Base-by-base conservation (phyloP, 1,140 invertebrate genomes). In the Drosophila parabipectinata region DNA sequence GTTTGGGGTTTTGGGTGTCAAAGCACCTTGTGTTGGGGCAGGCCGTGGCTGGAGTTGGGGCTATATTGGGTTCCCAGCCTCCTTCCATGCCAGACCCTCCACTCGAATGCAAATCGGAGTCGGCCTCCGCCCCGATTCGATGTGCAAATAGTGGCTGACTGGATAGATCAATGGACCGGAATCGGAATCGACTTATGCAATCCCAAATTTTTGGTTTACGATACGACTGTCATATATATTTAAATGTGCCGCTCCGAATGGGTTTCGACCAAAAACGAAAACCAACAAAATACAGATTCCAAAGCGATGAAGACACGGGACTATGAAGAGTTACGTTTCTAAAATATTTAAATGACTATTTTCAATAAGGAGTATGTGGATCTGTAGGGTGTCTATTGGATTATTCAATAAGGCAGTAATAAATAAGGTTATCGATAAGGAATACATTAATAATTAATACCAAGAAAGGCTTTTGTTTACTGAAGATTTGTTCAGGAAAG, bases 201-300 rank as follows among this genome's bases (percentile, higher is more conserved):
- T 10, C 8, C 2, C 4, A 18, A 44, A 55, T 39, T 45, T 56
- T 30, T 69, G 32, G 66, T 39, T 68, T 69, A 68, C 51, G 51
- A 69, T 68, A 68, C 56, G 66, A 41, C 53, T 69, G 66, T 57
- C 53, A 63, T 47, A 59, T 63, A 28, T 58, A 63, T 63, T 58
- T 58, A 63, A 63, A 63, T 58, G 53, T 58, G 52, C 32, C 24
- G n/a, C 57, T 57, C 18, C 26, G 45, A 62, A 57, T 62, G 60
- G 32, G 37, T 62, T 62, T 62, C 15, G 39, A 26, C 55, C 54
- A 60, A 59, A 47, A 47, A 15, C 18, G 9, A 21, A 47, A 47
- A 47, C 41, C 4, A 14, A 14, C 37, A 41, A 41, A 44, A 24
- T 54, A 41, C 53, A 57, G 26, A 32, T 62, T 12, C 37, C 37